Evolutionary conservation across 2,888 invertebrate genomes (phyloP), one percentile per base, ranked within the genome.

Genomic region (Epinotia brunnichana): DNA sequence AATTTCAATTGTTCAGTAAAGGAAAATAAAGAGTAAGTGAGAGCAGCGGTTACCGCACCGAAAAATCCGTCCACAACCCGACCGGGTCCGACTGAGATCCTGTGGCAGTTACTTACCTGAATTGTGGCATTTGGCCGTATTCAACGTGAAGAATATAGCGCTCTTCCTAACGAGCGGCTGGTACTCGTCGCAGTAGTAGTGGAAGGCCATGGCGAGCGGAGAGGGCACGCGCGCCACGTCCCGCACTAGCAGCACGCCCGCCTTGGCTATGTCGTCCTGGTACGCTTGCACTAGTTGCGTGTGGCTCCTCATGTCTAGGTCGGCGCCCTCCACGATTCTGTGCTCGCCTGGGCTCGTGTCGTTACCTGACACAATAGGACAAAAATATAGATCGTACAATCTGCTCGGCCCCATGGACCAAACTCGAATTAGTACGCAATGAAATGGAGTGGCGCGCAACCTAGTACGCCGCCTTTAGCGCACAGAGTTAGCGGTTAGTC

Each of bases 131-230:
- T 82, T 83, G 2, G 88, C 87, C 67, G 89, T 76, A 77, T 94
- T 87, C 53, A 94, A 76, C 9, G 92, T 93, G 76, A 92, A 91
- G 77, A 93, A 91, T 79, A 93, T 90, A 39, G 92, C 93, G 73
- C 90, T 90, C 66, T 85, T 88, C 64, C 87, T 89, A 2, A 89
- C 90, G 1, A 93, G 79, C 1, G 93, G 93, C 70, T 90, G 89
- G 78, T 88, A 91, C 77, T 93, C 94, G 79, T 94, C 93, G 74
- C 93, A 93, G 75, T 91, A 93, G 76, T 92, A 93, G 77, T 93
- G 93, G 76, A 94, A 92, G 1, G 93, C 93, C 91, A 92, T 92
- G 0, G 93, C 93, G 1, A 93, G 82, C 4, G 81, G 75, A 0
- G 92, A 86, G 0, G 92, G 91, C 2, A 93, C 79, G 19, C 77